Evolutionary conservation across 2,888 invertebrate genomes (phyloP).

Genomic region (Chymomyza caudatula): DNA sequence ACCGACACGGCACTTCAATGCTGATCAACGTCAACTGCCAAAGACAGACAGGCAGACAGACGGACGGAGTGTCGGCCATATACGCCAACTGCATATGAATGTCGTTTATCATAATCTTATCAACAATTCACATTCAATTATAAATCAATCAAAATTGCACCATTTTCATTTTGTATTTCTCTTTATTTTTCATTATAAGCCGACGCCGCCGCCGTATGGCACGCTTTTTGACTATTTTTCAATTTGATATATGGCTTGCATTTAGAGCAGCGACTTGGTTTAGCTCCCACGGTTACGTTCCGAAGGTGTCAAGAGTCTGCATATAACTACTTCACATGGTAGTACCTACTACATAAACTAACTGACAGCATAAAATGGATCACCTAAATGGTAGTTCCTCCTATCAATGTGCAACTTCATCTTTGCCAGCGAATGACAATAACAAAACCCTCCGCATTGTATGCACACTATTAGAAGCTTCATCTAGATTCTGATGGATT

Average conservation of each 20-base stretch:
- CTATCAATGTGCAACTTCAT: not conserved
- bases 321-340: not conserved
- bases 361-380: conserved; percentile 26
- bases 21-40: conserved; percentile 51
- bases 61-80: conserved; percentile 15
- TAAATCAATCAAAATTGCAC: conserved; percentile 76
- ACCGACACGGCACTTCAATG: conserved; percentile 29
- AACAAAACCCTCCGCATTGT: conserved; percentile 7
- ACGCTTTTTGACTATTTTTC: not conserved
- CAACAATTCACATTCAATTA: conserved; percentile 75
- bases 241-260: conserved; percentile 52
- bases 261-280: not conserved
- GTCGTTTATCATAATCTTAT: conserved; percentile 76
- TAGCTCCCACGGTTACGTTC: conserved; percentile 62
- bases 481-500: conserved; percentile 35
- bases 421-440: conserved; percentile 19
- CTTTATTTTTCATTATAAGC: too few relatives aligned
- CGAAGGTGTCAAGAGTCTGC: not conserved
- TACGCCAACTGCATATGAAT: conserved; percentile 51
- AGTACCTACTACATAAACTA: not conserved
- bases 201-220: conserved; percentile 44
- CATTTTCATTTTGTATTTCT: conserved; percentile 59
- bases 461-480: not conserved
- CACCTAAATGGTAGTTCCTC: conserved; percentile 36
- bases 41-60: not conserved